A percentile compares a stretch with the other conserved stretches of the same genome.
Evolutionary conservation across 2,888 invertebrate species (phyloP).

Genomic region (Hirtodrosophila confusa): DNA sequence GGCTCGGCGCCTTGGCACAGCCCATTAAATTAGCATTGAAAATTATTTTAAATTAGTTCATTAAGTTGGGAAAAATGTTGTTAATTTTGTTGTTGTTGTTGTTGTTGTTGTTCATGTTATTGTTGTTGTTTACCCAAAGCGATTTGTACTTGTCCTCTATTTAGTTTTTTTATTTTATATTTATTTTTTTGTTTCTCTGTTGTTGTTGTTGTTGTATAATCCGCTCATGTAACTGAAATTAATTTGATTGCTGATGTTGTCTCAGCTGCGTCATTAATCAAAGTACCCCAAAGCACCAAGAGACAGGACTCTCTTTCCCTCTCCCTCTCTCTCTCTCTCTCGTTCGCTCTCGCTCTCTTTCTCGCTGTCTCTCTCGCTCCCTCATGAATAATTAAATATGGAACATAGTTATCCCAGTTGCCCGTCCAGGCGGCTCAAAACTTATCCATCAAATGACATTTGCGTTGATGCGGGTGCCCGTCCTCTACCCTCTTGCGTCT

Average conservation of each 20-base stretch:
- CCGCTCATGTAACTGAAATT: slow-evolving; percentile 76
- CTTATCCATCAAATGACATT: slow-evolving; percentile 78
- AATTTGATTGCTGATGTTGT: slow-evolving; percentile 79
- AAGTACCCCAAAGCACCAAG: slow-evolving; percentile 46
- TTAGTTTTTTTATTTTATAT: slow-evolving; percentile 8
- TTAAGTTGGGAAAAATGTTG: slow-evolving; percentile 73
- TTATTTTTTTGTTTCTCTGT: slow-evolving; percentile 2
- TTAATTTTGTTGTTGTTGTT: slow-evolving; percentile 15
- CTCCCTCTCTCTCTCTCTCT: slow-evolving; percentile 14
- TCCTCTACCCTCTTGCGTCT: background rate
- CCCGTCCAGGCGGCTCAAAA: slow-evolving; percentile 57
- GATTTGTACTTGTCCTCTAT: slow-evolving; percentile 48
- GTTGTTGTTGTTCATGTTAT: slow-evolving; percentile 31
- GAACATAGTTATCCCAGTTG: slow-evolving; percentile 65
- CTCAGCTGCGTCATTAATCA: slow-evolving; percentile 80
- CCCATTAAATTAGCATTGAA: slow-evolving; percentile 78
- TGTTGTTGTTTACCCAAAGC: slow-evolving; percentile 48
- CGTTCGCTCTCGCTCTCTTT: slow-evolving; percentile 11
- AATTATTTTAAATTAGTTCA: slow-evolving; percentile 78
- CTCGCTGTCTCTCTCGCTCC: slow-evolving; percentile 22
- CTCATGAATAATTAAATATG: slow-evolving; percentile 76
- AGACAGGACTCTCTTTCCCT: slow-evolving; percentile 19
- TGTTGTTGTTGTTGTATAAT: slow-evolving; percentile 49
- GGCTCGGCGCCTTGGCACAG: slow-evolving; percentile 32
- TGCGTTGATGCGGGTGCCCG: slow-evolving; percentile 71